Evolutionary conservation across 1,140 invertebrate genomes (phyloP).

Genomic region (Cydia pomonella): DNA sequence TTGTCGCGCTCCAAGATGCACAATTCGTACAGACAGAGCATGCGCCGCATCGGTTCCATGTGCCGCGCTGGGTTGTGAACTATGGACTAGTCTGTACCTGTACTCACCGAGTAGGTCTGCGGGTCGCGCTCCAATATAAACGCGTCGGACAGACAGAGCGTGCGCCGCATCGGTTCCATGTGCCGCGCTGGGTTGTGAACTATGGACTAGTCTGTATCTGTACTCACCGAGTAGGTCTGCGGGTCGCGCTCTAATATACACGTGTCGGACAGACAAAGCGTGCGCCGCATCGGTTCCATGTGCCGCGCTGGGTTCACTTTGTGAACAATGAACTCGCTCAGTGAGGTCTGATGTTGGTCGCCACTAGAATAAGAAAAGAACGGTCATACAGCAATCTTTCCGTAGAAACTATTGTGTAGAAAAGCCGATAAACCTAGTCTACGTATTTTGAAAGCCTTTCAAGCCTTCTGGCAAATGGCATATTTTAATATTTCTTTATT

Average conservation of each 20-base stretch:
- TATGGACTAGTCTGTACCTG: no score
- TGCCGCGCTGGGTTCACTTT: constrained; percentile 90
- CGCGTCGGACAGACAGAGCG: constrained; percentile 96
- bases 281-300: constrained; percentile 89
- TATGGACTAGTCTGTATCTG: constrained; percentile 51
- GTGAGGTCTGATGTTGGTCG: constrained; percentile 94
- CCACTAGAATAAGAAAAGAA: constrained; percentile 77
- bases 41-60: no score
- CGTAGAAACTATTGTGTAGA: no score
- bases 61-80: no score
- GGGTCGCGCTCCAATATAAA: constrained; percentile 98
- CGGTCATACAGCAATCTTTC: no score
- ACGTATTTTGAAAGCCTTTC: no score
- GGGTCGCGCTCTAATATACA: constrained; percentile 98
- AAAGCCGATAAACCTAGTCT: no score
- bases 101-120: constrained; percentile 94
- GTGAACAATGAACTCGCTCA: constrained; percentile 97
- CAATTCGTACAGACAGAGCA: no score
- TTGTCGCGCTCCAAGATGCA: no score
- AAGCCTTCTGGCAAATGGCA: no score
- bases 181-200: constrained; percentile 92
- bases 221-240: constrained; percentile 94
- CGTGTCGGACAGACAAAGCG: constrained; percentile 96
- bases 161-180: constrained; percentile 89
- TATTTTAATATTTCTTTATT: no score